Conservation (phyloP, 2,888 invertebrate genomes). For the Chorisops tibialis region DNA sequence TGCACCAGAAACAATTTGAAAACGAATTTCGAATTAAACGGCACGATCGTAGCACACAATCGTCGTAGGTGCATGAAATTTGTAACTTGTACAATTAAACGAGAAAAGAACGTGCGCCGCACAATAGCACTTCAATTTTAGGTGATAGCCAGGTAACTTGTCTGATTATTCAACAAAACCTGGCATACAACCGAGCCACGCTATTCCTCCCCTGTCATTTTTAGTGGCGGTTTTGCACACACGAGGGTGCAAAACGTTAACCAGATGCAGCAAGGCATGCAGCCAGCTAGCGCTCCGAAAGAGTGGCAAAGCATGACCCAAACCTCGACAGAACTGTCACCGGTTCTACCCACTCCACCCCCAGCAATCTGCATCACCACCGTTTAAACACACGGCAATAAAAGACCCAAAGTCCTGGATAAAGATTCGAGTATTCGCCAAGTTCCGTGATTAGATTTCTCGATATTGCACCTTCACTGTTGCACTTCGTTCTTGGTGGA, state of each 20-base stretch:
- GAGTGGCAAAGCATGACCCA: too few species aligned
- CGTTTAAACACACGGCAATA: slow-evolving; percentile 15
- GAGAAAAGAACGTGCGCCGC: slow-evolving; percentile 21
- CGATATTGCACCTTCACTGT: slow-evolving; percentile 20
- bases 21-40: slow-evolving; percentile 15
- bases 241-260: neutral
- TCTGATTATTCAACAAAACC: slow-evolving; percentile 23
- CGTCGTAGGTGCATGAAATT: slow-evolving; percentile 21
- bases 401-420: slow-evolving; percentile 9
- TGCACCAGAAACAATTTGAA: slow-evolving; percentile 17
- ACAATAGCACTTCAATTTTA: slow-evolving; percentile 12
- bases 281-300: neutral
- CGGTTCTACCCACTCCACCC: too few species aligned
- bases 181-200: slow-evolving; percentile 15
- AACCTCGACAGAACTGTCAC: too few species aligned
- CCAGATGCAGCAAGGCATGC: neutral
- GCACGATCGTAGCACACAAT: neutral
- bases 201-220: neutral
- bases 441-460: slow-evolving; percentile 26
- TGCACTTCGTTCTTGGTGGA: slow-evolving; percentile 11
- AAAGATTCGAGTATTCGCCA: slow-evolving; percentile 18
- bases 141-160: slow-evolving; percentile 25
- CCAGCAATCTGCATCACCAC: neutral
- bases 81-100: slow-evolving; percentile 19
- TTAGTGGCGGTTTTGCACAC: slow-evolving; percentile 1